These are phyloP conservation scores for Sebastes diploproa DNA, from an alignment of 2,797 vertebrate genomes.

Conservation along the genomic window DNA sequence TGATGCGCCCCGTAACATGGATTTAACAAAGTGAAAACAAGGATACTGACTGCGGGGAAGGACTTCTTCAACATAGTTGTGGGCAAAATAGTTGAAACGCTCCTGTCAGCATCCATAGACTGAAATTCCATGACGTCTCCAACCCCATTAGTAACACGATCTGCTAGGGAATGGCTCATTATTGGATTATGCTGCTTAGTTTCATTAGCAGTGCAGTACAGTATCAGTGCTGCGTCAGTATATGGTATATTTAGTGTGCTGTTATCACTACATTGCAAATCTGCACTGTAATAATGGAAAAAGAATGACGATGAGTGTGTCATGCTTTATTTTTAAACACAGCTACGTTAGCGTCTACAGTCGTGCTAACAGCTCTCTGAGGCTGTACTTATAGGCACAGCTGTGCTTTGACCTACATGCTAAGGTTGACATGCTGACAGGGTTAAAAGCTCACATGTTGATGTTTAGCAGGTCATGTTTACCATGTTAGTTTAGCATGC, in stretches of 20 bases:
- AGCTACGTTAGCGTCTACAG: neutral
- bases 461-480: neutral
- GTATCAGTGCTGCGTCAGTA: conserved; percentile 4
- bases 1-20: conserved; percentile 31
- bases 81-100: conserved; percentile 41
- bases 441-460: neutral
- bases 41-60: conserved; percentile 24
- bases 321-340: conserved; percentile 10
- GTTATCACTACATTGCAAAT: neutral
- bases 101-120: conserved; percentile 35
- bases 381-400: neutral
- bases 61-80: conserved; percentile 55
- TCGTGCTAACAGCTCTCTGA: neutral
- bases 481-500: neutral
- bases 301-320: neutral
- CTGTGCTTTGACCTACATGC: neutral
- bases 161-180: conserved; percentile 44
- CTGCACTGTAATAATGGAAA: conserved; percentile 7
- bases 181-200: conserved; percentile 47
- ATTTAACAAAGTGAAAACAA: conserved; percentile 47
- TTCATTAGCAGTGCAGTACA: conserved; percentile 44
- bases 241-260: conserved; percentile 2
- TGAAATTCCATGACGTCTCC: conserved; percentile 40
- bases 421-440: neutral
- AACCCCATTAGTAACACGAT: conserved; percentile 60